Conservation (phyloP, 2,888 invertebrate genomes). For the Mantis religiosa region DNA sequence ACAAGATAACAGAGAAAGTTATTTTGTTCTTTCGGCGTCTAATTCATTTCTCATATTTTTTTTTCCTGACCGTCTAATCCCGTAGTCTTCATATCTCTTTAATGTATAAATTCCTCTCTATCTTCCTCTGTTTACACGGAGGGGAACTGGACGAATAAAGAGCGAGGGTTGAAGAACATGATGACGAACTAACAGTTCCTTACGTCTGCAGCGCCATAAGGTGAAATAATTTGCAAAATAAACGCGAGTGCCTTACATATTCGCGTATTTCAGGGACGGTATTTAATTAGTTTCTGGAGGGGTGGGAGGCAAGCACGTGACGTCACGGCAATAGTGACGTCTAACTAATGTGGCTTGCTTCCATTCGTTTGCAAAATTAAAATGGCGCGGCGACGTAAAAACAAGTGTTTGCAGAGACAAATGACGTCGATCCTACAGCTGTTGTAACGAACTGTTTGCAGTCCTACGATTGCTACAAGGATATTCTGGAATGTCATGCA, state of each 20-base stretch:
- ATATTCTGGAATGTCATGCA: not conserved
- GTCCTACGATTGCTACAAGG: not conserved
- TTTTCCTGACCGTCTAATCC: not conserved
- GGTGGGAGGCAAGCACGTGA: not conserved
- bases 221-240: not conserved
- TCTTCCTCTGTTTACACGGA: not conserved
- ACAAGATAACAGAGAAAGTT: not conserved
- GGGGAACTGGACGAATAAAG: not conserved
- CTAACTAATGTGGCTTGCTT: slow-evolving; percentile 7
- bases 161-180: not conserved
- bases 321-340: not conserved
- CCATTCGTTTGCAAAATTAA: slow-evolving; percentile 12
- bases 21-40: not conserved
- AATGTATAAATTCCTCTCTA: not conserved
- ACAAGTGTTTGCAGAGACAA: not conserved
- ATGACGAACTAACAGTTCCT: not conserved
- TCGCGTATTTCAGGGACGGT: not conserved
- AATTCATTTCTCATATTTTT: not conserved
- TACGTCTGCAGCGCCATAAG: not conserved
- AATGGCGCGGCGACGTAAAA: not conserved
- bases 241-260: not conserved
- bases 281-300: slow-evolving; percentile 3
- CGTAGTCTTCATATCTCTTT: not conserved
- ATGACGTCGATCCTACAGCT: not conserved
- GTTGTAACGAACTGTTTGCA: not conserved